Evolutionary conservation across 2,797 vertebrate species (phyloP), one percentile per base, ranked within the genome.

Genomic region (Sandelia bainsii): DNA sequence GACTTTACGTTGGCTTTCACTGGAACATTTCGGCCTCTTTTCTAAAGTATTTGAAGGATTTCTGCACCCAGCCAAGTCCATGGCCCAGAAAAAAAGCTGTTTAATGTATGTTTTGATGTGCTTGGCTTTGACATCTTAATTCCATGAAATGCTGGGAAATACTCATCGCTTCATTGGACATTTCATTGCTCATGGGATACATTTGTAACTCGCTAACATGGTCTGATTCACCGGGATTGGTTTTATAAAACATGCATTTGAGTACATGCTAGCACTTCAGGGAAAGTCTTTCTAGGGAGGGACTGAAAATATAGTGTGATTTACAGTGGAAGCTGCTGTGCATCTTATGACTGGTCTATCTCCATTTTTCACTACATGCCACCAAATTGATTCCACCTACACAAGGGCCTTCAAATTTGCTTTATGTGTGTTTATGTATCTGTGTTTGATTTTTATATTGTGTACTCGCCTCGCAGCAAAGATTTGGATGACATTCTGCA

Each of bases 61-160:
- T 75, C n/a, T 60, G 3, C 46, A 46, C 2, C 19, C 53, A 56
- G 59, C 67, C 52, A 34, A 73, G 34, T 42, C 40, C 32, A 27
- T 13, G 22, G n/a, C 69, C 39, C 27, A 34, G 45, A 60, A 69
- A 77, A 80, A 14, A 80, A 14, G 11, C 25, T n/a, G 34, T 40
- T 64, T 70, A 67, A 82, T 71, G 12, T 62, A 72, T 63, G 49
- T 59, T 78, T 82, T 79, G 59, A 83, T 79, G 52, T 79, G 56
- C 45, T 63, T 57, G 44, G 46, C 13, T 82, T 74, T 74, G 50
- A 77, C 34, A 60, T 69, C 29, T 73, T 76, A 64, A 75, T 75
- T 79, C 57, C 42, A 44, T 9, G 10, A 49, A 20, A 42, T 62
- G 37, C 39, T 62, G 37, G 48, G 27, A 72, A 37, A 49, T 29